Evolutionary conservation across 2,113 vertebrate species (phyloP).

Genomic region (Natator depressus): DNA sequence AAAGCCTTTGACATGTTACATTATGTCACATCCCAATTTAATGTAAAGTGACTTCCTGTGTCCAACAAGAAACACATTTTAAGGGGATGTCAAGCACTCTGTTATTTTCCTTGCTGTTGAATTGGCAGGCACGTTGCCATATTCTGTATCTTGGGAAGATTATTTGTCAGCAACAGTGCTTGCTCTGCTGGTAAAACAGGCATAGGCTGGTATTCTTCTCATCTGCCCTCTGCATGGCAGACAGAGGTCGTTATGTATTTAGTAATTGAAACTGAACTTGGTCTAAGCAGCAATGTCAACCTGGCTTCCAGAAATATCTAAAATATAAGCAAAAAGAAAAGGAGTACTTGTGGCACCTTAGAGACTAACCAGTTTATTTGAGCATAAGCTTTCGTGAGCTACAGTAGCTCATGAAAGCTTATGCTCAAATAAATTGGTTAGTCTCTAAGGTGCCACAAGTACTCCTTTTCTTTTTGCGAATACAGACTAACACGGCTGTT

Average conservation of each 20-base stretch:
- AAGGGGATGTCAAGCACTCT: constrained; percentile 24
- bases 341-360: too few species aligned
- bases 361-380: too few species aligned
- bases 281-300: background rate
- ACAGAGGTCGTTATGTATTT: constrained; percentile 1
- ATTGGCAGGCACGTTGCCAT: background rate
- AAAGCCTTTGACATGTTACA: constrained; percentile 6
- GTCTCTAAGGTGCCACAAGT: too few species aligned
- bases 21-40: constrained; percentile 50
- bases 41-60: constrained; percentile 61
- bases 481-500: too few species aligned
- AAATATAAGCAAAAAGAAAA: background rate
- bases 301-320: background rate
- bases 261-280: background rate
- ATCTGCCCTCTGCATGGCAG: background rate
- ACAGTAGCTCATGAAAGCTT: too few species aligned
- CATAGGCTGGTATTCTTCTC: background rate
- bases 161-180: constrained; percentile 16
- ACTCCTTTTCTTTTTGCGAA: too few species aligned
- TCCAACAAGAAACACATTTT: constrained; percentile 60
- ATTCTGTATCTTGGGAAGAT: constrained; percentile 35
- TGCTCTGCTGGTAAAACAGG: background rate
- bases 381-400: too few species aligned
- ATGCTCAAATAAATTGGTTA: too few species aligned
- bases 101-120: constrained; percentile 48